phyloP scores from a whole-genome alignment of 2,888 invertebrate genomes.

The Margaritifera margaritifera region DNA sequence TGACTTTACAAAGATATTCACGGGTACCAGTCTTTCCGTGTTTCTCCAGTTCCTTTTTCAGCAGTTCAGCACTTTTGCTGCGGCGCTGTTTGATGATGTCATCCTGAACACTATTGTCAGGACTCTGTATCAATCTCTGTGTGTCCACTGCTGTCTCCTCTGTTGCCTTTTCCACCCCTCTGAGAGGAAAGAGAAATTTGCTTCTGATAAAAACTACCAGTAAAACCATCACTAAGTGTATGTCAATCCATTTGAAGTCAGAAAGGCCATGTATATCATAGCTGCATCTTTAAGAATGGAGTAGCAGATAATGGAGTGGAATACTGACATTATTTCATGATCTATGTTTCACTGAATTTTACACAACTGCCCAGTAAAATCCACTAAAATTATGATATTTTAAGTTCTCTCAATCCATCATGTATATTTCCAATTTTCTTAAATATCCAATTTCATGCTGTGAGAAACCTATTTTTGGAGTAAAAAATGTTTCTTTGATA shows the following conservation, averaged over 20 bases:
- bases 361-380: too few species aligned
- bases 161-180: conserved; percentile 50
- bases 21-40: conserved; percentile 59
- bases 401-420: not conserved
- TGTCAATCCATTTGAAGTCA: too few species aligned
- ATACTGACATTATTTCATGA: too few species aligned
- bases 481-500: too few species aligned
- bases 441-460: too few species aligned
- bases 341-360: too few species aligned
- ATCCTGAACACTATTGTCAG: conserved; percentile 58
- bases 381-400: not conserved
- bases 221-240: not conserved
- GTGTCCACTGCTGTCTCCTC: conserved; percentile 60
- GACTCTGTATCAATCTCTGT: conserved; percentile 62
- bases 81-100: conserved; percentile 61
- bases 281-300: too few species aligned
- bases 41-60: conserved; percentile 66
- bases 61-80: conserved; percentile 61
- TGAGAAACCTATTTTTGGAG: too few species aligned
- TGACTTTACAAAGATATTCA: conserved; percentile 63
- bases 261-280: too few species aligned
- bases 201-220: not conserved
- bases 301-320: too few species aligned
- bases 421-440: too few species aligned
- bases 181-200: not conserved